Conservation (phyloP, 2,888 invertebrate species). For the Eupithecia inturbata region DNA sequence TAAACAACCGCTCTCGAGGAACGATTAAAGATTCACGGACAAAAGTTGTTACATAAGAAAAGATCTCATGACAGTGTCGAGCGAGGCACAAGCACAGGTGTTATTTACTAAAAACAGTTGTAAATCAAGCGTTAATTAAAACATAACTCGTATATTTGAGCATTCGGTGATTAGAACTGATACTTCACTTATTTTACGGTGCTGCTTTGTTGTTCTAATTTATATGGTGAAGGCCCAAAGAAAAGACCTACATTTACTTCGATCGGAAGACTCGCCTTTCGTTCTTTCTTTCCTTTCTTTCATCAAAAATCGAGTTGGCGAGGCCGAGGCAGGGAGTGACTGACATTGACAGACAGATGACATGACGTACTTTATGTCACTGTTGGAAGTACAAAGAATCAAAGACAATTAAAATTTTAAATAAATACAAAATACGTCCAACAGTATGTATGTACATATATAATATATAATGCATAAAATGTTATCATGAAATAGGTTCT, state of each 20-base stretch:
- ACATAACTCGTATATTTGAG: conserved; percentile 63
- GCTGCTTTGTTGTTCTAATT: conserved; percentile 63
- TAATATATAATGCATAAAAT: no score
- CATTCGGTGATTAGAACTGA: conserved; percentile 60
- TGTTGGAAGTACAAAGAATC: no score
- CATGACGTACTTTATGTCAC: background rate
- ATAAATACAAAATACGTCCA: no score
- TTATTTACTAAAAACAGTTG: conserved; percentile 47
- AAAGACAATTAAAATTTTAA: no score
- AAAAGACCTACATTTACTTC: conserved; percentile 78
- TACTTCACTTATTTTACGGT: conserved; percentile 76
- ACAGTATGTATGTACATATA: no score
- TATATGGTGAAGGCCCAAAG: conserved; percentile 66
- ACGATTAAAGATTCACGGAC: conserved; percentile 66
- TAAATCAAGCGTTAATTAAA: conserved; percentile 67
- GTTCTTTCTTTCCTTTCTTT: conserved; percentile 23
- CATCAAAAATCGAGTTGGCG: conserved; percentile 57
- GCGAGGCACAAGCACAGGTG: conserved; percentile 56
- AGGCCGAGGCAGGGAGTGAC: conserved; percentile 1
- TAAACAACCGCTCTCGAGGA: conserved; percentile 71
- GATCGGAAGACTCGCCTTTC: conserved; percentile 50
- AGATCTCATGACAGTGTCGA: conserved; percentile 72
- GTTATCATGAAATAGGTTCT: no score
- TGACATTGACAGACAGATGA: conserved; percentile 1
- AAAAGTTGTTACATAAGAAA: conserved; percentile 78